Evolutionary conservation across 2,797 vertebrate species (phyloP).

Genomic region (Myotis findleyi): DNA sequence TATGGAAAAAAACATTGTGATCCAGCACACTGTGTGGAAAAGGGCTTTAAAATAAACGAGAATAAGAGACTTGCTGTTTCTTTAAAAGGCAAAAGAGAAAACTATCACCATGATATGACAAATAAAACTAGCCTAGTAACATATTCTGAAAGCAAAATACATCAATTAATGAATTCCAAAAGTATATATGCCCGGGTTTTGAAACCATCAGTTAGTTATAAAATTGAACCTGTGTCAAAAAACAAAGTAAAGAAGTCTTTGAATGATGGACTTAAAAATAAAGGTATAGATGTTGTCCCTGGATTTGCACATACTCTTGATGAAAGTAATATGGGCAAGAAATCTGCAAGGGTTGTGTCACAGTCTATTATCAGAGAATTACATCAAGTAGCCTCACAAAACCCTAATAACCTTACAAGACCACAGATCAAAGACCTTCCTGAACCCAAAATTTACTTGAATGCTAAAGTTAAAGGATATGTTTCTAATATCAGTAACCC

Average conservation of each 20-base stretch:
- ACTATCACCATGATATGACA: neutral
- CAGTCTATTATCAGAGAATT: conserved; percentile 40
- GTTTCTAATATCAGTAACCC: conserved; percentile 87
- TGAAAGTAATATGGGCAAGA: neutral
- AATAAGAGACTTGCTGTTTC: conserved; percentile 42
- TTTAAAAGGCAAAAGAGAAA: conserved; percentile 67
- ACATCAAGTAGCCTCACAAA: conserved; percentile 44
- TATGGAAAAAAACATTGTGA: conserved; percentile 37
- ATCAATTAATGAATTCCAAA: neutral
- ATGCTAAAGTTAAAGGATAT: conserved; percentile 85
- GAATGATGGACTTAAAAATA: neutral
- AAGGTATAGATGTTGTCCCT: conserved; percentile 8
- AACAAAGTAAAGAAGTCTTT: neutral
- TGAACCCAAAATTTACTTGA: conserved; percentile 81
- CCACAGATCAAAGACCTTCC: conserved; percentile 85
- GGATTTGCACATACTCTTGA: neutral
- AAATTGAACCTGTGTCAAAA: conserved; percentile 48
- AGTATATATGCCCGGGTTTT: conserved; percentile 1
- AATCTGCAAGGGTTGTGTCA: conserved; percentile 10
- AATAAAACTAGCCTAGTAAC: neutral
- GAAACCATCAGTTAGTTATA: conserved; percentile 37
- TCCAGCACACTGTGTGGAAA: conserved; percentile 22
- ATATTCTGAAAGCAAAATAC: conserved; percentile 63
- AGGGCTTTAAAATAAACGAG: conserved; percentile 46
- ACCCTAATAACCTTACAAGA: neutral